Evolutionary conservation across 1,140 invertebrate species (phyloP).

Genomic region (Leucophenga varia): DNA sequence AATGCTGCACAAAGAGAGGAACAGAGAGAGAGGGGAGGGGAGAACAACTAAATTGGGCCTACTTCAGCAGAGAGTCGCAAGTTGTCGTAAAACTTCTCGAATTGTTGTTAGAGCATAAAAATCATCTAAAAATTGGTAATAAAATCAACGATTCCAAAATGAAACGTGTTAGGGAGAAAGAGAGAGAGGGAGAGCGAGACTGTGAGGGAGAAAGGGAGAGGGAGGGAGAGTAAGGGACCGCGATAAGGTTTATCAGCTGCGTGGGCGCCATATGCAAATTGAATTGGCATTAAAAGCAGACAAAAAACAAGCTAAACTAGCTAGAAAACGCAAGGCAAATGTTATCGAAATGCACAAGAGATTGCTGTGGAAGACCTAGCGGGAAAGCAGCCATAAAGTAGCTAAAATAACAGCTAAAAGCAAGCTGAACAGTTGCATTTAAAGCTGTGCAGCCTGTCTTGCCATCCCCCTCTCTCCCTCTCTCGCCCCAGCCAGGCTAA

Average conservation of each 20-base stretch:
- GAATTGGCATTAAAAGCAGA: no score
- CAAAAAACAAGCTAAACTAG: no score
- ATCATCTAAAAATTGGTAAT: constrained; percentile 46
- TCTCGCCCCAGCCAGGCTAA: constrained; percentile 1
- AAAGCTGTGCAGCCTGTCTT: not conserved
- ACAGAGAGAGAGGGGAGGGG: constrained; percentile 13
- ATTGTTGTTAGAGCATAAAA: constrained; percentile 54
- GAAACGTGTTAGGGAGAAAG: not conserved
- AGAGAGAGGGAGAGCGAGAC: not conserved
- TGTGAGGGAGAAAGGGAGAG: not conserved
- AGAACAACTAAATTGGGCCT: constrained; percentile 18
- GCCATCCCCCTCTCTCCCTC: no score
- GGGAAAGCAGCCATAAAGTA: no score
- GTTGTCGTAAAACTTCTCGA: constrained; percentile 31
- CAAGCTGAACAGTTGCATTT: constrained; percentile 24
- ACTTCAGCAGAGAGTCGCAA: constrained; percentile 7
- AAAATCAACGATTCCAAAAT: constrained; percentile 34
- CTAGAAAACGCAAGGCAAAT: no score
- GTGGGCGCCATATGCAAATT: no score
- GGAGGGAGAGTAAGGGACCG: not conserved
- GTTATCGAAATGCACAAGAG: no score
- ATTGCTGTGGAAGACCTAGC: no score
- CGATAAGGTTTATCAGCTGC: constrained; percentile 17
- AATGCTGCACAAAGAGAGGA: constrained; percentile 19
- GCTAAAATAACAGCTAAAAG: constrained; percentile 13